Conservation (phyloP, 2,113 vertebrate genomes). For the Corythaixoides concolor region DNA sequence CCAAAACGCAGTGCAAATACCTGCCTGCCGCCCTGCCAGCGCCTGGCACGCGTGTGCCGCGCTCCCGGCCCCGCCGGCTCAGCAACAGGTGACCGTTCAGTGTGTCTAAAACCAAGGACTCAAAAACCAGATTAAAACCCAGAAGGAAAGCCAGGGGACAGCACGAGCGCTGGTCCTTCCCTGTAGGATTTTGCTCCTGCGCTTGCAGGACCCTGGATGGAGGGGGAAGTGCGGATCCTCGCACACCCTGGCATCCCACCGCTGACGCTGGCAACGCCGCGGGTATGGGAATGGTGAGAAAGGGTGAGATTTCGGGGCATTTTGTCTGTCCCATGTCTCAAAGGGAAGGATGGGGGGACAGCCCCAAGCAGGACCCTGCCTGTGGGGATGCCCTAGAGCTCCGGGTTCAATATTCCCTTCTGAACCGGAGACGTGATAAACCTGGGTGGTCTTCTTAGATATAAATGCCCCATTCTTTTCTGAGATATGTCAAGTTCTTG, state of each 20-base stretch:
- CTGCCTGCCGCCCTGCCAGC: background rate
- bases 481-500: rapidly evolving
- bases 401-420: background rate
- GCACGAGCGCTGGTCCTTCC: background rate
- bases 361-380: background rate
- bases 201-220: background rate
- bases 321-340: rapidly evolving
- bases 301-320: background rate
- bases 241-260: rapidly evolving
- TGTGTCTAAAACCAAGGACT: background rate
- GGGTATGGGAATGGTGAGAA: background rate
- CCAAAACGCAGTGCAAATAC: background rate
- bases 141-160: background rate
- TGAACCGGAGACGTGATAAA: background rate
- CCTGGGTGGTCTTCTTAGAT: background rate
- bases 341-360: background rate
- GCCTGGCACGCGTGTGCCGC: background rate
- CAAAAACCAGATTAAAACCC: background rate
- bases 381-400: background rate
- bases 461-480: rapidly evolving
- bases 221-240: background rate
- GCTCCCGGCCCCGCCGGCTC: background rate
- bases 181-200: rapidly evolving
- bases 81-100: background rate
- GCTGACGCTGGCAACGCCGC: rapidly evolving